Evolutionary conservation across 2,888 invertebrate genomes (phyloP).

Genomic region (Agonopterix subpropinquella): DNA sequence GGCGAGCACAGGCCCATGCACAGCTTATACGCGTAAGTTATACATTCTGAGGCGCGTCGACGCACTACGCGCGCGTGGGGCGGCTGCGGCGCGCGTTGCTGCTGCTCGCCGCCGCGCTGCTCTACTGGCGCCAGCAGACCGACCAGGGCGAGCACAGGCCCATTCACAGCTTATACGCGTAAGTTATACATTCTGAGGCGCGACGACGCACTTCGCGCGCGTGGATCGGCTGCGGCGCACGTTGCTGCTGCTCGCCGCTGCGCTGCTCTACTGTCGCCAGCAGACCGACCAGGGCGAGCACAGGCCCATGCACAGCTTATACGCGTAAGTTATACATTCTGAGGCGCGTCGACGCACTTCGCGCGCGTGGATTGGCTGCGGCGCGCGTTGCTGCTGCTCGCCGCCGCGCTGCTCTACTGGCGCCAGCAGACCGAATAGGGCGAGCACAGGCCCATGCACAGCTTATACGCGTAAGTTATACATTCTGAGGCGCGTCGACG

Average conservation of each 20-base stretch:
- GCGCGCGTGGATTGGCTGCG: conserved; percentile 69
- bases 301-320: conserved; percentile 44
- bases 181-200: too few relatives aligned
- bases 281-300: conserved; percentile 55
- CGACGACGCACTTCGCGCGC: conserved; percentile 69
- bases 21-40: too few relatives aligned
- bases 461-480: conserved; percentile 40
- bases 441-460: conserved; percentile 46
- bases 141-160: conserved; percentile 50
- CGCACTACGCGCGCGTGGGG: conserved; percentile 70
- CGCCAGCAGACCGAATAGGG: conserved; percentile 69
- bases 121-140: conserved; percentile 78
- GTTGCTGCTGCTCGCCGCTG: conserved; percentile 70
- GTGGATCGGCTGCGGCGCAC: conserved; percentile 74
- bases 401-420: conserved; percentile 77
- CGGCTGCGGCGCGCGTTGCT: conserved; percentile 73
- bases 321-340: conserved; percentile 33
- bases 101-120: conserved; percentile 71
- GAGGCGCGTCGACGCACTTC: conserved; percentile 73
- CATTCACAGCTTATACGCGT: conserved; percentile 44
- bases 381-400: conserved; percentile 71
- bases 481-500: conserved; percentile 56
- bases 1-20: too few relatives aligned
- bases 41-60: conserved; percentile 70
- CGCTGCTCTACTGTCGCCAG: conserved; percentile 78